Evolutionary conservation across 2,113 vertebrate species (phyloP), one percentile per base, ranked within the genome.

Genomic region (Colistium nudipinnis): DNA sequence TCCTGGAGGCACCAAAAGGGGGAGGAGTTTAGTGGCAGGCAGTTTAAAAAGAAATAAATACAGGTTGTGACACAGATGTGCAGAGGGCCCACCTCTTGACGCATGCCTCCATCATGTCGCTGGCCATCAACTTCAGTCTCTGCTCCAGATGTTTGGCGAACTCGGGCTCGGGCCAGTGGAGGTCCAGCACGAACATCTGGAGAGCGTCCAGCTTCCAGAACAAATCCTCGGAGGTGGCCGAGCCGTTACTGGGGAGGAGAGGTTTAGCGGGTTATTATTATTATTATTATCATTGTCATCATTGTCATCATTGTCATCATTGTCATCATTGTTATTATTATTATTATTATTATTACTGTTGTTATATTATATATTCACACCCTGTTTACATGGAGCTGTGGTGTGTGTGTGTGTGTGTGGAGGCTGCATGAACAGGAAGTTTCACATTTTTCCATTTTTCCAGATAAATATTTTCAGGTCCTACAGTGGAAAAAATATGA

Each of bases 41-140:
- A 33, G 31, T 33, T 33, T 33, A 33, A 33, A 33, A 33, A 33
- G 1, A 43, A 8, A 43, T n/a, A 7, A 43, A 43, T 19, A 13
- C 22, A 48, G 12, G 17, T 14, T 43, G 31, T 43, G n/a, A 31
- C 31, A 31, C 38, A 19, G 49, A 54, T 33, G 20, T 73, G 25
- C 48, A 13, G 59, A 31, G 30, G 47, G 11, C 27, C 55, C 43
- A 99, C 98, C 98, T 97, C 92, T 96, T 98, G 62, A 99, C 94
- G 24, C 96, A 99, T 84, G 98, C 97, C 87, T 99, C 97, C 91
- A 98, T 97, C 98, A 99, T 99, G 88, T 99, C 97, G 87, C 95
- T 95, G 83, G 96, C 97, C 98, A 99, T 98, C 68, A 98, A 95
- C 83, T 98, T 99, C 68, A 99, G 96, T 62, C 97, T 94, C 78